Base-by-base conservation (phyloP, 2,113 vertebrate genomes). In the Ammodytes marinus region DNA sequence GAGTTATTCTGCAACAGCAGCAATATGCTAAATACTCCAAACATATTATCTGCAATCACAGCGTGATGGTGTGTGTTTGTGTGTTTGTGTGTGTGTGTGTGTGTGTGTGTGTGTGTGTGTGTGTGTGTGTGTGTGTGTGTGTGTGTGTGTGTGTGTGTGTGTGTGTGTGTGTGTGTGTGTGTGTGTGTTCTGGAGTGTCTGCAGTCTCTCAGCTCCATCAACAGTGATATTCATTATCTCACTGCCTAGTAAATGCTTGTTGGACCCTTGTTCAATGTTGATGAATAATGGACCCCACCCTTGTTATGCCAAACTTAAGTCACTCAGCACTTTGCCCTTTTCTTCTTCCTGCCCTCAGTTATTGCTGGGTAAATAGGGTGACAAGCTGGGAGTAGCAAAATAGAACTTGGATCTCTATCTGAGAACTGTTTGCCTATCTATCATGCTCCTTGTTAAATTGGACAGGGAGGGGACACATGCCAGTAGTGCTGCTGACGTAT, bases 221-320 rank as follows among this genome's bases (percentile, higher is more conserved):
- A 86, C 67, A 89, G 60, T 27, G 49, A 89, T 88, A 54, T 39
- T 73, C 70, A 87, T 91, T 90, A 89, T 91, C 54, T 74, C 47
- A 55, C 68, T 66, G 58, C 75, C 55, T 74, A 49, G 68, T 86
- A 85, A 90, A 82, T 65, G 58, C 63, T 86, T 1, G 6, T 60
- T 82, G 80, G 52, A 13, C 73, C 82, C 83, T 86, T 88, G 82
- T 88, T 89, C 64, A 50, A 27, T 85, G 84, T 75, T 75, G 70
- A 85, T 88, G 80, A 91, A 72, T 90, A 91, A 92, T 86, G 65
- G 75, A 74, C 79, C 8, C 80, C 74, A 78, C 77, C 73, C 87
- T 90, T 86, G 66, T 90, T 89, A 90, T 90, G 77, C 70, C 79
- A 82, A 61, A 53, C 37, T 83, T 68, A 86, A 89, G 68, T 82